These are phyloP conservation scores for Drosophila lacicola DNA, from an alignment of 2,888 invertebrate species.

Conservation along the genomic window DNA sequence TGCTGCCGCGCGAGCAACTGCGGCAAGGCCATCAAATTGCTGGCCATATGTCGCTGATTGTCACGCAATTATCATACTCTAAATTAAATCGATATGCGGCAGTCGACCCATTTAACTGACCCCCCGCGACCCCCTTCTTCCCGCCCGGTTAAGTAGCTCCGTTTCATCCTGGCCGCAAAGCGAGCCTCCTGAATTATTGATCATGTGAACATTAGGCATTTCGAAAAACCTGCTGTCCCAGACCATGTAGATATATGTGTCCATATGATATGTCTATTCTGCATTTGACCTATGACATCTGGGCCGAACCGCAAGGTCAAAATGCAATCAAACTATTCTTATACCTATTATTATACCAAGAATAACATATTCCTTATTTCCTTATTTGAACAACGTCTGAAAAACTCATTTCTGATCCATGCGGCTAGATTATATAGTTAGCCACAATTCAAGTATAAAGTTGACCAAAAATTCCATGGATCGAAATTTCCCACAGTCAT, in stretches of 20 bases:
- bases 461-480: too few relatives aligned
- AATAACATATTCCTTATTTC: background rate
- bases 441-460: too few relatives aligned
- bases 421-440: too few relatives aligned
- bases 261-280: conserved; percentile 9
- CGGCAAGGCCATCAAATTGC: conserved; percentile 40
- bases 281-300: conserved; percentile 13
- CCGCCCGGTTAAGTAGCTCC: conserved; percentile 9
- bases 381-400: too few relatives aligned
- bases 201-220: conserved; percentile 64
- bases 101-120: conserved; percentile 24
- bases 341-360: background rate
- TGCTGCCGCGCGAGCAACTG: conserved; percentile 51
- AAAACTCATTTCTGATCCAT: too few relatives aligned
- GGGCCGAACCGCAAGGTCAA: background rate
- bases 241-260: background rate
- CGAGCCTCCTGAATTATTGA: conserved; percentile 59
- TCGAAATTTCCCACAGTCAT: too few relatives aligned
- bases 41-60: conserved; percentile 64
- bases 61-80: conserved; percentile 74
- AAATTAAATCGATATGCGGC: conserved; percentile 65
- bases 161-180: conserved; percentile 38
- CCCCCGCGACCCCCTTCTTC: background rate
- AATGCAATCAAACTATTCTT: background rate
- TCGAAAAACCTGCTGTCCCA: conserved; percentile 9